phyloP scores from a whole-genome alignment of 2,113 vertebrate species.

The Oncorhynchus nerka region DNA sequence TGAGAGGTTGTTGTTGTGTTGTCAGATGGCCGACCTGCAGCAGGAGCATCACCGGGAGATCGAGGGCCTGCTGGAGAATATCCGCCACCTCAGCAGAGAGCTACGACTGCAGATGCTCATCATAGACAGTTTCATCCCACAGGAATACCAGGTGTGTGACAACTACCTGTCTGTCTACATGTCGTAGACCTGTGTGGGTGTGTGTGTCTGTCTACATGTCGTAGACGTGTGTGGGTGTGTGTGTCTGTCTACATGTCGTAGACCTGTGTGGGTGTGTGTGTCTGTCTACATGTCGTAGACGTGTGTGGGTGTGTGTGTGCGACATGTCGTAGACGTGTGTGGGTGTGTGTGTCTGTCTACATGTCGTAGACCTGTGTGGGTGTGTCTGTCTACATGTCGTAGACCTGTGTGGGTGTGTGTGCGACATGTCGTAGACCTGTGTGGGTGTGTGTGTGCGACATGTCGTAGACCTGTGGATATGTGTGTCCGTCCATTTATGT shows the following conservation, averaged over 20 bases:
- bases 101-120: constrained; percentile 96
- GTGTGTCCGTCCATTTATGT: no score
- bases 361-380: neutral
- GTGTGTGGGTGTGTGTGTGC: no score
- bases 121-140: constrained; percentile 97
- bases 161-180: neutral
- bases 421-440: neutral
- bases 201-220: neutral
- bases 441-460: neutral
- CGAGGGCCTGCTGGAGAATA: constrained; percentile 93
- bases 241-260: neutral
- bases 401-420: constrained; percentile 53
- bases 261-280: neutral
- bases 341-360: constrained; percentile 63
- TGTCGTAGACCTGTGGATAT: neutral
- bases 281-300: neutral
- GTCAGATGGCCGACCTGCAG: constrained; percentile 94
- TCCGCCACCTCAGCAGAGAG: constrained; percentile 93
- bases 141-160: constrained; percentile 88
- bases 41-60: constrained; percentile 97
- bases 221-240: constrained; percentile 67
- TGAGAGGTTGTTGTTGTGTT: neutral
- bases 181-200: neutral
- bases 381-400: neutral
- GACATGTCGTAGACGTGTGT: neutral